Conservation (phyloP, 2,113 vertebrate species). For the Trogon surrucura region DNA sequence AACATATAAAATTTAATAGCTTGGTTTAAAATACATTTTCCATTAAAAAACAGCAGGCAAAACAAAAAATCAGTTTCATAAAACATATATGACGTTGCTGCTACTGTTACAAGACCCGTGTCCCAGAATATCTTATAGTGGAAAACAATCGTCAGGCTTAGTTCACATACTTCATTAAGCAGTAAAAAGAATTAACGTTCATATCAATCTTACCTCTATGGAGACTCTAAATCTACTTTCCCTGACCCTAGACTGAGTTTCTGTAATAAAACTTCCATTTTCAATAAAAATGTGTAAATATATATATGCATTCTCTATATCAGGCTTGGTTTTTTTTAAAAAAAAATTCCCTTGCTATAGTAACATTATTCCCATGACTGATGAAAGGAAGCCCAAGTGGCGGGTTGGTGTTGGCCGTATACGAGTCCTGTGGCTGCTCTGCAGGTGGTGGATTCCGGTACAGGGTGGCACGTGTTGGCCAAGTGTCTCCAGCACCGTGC, state of each 20-base stretch:
- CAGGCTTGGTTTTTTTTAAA: neutral
- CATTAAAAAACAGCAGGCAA: constrained; percentile 69
- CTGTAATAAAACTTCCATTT: constrained; percentile 59
- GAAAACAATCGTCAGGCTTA: constrained; percentile 63
- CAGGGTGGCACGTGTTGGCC: fast-evolving
- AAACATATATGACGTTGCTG: constrained; percentile 67
- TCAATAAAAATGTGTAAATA: constrained; percentile 53
- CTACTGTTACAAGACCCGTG: constrained; percentile 68
- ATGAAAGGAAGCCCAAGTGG: neutral
- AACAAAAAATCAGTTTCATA: constrained; percentile 57
- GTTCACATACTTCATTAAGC: constrained; percentile 75
- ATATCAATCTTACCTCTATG: constrained; percentile 33
- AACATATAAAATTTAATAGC: constrained; percentile 84
- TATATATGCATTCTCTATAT: constrained; percentile 54
- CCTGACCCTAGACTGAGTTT: constrained; percentile 68
- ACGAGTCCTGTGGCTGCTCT: fast-evolving
- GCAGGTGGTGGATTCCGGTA: fast-evolving
- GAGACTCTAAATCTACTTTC: constrained; percentile 63
- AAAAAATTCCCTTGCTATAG: constrained; percentile 55
- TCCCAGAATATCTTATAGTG: constrained; percentile 65
- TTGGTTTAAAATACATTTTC: constrained; percentile 76
- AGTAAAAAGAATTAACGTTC: constrained; percentile 44
- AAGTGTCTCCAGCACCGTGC: neutral
- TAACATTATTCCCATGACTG: neutral
- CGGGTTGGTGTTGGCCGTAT: neutral